A percentile compares a stretch with the other conserved stretches of the same genome.
These are phyloP conservation scores for Gnathonemus longibarbis DNA, from an alignment of 2,113 vertebrate genomes.

Conservation along the genomic window DNA sequence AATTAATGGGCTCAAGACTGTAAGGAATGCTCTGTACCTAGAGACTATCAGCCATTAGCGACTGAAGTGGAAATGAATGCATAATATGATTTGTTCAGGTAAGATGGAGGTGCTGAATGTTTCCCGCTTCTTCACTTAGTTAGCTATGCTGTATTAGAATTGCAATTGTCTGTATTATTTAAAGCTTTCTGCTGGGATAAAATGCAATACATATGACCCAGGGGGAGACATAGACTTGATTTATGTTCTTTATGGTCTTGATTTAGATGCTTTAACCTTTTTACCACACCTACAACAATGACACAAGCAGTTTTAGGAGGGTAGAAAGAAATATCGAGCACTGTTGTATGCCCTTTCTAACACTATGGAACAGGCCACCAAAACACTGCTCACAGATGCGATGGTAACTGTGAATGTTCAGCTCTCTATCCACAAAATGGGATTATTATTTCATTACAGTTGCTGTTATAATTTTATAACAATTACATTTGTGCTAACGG, in stretches of 20 bases:
- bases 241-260: not conserved
- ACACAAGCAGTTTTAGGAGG: not conserved
- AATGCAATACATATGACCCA: not conserved
- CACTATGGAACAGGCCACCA: no score
- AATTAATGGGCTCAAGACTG: not conserved
- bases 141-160: not conserved
- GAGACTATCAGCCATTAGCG: no score
- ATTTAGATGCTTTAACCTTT: not conserved
- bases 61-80: not conserved
- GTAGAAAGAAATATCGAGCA: not conserved
- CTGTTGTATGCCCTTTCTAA: no score
- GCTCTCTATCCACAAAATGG: no score
- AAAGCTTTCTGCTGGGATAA: not conserved
- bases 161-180: not conserved
- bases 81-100: not conserved
- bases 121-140: not conserved
- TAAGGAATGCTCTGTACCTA: not conserved
- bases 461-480: not conserved
- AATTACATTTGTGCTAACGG: not conserved
- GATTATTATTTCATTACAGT: no score
- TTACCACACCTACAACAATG: not conserved
- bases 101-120: not conserved
- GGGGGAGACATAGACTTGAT: not conserved
- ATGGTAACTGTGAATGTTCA: no score
- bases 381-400: no score